Evolutionary conservation across 2,113 vertebrate genomes (phyloP).

Genomic region (Alces alces): DNA sequence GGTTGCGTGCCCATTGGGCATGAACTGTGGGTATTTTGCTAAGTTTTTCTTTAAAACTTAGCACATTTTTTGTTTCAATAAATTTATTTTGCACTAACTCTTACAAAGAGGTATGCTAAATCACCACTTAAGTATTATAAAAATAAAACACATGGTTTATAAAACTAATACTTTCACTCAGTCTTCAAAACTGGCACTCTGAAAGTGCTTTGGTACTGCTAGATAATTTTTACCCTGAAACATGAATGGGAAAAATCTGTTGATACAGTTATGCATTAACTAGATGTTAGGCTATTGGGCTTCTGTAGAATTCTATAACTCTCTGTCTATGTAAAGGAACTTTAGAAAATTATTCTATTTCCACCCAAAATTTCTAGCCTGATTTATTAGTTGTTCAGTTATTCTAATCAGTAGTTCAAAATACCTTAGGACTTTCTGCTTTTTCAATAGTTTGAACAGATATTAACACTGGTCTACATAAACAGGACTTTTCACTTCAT

Average conservation of each 20-base stretch:
- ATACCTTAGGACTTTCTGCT: neutral
- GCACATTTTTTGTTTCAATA: neutral
- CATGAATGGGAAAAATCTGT: neutral
- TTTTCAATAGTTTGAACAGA: neutral
- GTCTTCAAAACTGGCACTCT: slow-evolving; percentile 1
- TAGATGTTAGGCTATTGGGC: neutral
- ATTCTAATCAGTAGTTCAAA: neutral
- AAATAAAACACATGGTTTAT: neutral
- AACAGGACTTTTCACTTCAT: neutral
- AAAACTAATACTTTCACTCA: neutral
- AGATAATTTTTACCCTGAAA: neutral
- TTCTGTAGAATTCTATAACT: neutral
- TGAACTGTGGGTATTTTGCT: neutral
- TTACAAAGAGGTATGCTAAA: neutral
- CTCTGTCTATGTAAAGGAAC: neutral
- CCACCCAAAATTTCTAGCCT: neutral
- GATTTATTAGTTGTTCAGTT: neutral
- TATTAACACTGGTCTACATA: neutral
- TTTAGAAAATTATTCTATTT: neutral
- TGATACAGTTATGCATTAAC: neutral
- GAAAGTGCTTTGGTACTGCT: neutral
- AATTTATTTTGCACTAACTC: neutral
- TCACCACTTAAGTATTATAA: neutral
- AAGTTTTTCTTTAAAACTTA: neutral
- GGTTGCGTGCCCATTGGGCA: slow-evolving; percentile 30